Conservation (phyloP, 2,113 vertebrate genomes). For the Trogon surrucura region DNA sequence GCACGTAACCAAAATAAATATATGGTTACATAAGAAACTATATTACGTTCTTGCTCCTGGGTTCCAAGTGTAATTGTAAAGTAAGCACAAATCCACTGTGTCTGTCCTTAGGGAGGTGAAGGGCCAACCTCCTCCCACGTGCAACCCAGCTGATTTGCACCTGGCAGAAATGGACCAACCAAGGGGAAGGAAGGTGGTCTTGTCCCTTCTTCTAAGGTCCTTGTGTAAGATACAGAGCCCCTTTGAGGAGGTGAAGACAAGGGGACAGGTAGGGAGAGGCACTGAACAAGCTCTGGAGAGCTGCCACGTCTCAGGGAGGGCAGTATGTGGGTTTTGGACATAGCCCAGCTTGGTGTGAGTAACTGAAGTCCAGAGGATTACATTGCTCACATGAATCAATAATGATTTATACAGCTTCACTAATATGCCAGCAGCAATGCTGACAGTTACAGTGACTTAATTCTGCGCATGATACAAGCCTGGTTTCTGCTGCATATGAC, state of each 20-base stretch:
- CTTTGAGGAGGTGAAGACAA: not conserved
- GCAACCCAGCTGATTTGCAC: fast-evolving
- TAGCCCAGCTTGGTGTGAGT: not conserved
- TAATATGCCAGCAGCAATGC: not conserved
- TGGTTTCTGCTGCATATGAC: not conserved
- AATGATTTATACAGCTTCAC: not conserved
- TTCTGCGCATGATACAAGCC: not conserved
- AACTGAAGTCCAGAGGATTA: not conserved
- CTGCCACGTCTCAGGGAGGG: not conserved
- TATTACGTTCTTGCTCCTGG: not conserved
- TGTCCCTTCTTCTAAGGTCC: not conserved
- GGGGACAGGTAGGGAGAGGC: not conserved
- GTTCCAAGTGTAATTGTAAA: conserved; percentile 54
- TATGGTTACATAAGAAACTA: conserved; percentile 53
- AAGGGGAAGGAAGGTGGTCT: not conserved
- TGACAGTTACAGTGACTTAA: not conserved
- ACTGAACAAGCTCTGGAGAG: not conserved
- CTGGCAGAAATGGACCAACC: not conserved
- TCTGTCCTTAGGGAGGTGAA: not conserved
- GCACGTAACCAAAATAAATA: conserved; percentile 59
- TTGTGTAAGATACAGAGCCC: not conserved
- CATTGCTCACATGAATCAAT: not conserved
- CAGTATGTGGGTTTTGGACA: not conserved
- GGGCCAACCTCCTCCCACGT: not conserved
- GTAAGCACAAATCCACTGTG: conserved; percentile 18